Percentiles rank a stretch among this genome's conserved stretches.
Conservation (phyloP, 2,113 vertebrate genomes). For the Oophaga pumilio region DNA sequence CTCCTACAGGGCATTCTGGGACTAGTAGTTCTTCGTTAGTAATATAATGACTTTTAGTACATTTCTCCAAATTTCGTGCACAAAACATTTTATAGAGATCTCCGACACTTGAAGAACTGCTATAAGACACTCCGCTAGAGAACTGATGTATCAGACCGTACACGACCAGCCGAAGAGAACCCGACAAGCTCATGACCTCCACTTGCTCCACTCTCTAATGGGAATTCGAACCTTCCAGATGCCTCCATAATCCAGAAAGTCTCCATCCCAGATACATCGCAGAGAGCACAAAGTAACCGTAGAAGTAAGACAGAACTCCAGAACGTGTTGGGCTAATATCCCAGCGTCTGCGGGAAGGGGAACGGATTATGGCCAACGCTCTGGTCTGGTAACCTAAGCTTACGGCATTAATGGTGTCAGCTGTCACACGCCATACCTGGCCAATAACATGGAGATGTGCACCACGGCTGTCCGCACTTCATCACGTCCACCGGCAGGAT, state of each 20-base stretch:
- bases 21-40: not conserved
- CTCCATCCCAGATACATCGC: constrained; percentile 18
- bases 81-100: constrained; percentile 16
- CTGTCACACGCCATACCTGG: constrained; percentile 32
- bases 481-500: constrained; percentile 31
- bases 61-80: not conserved
- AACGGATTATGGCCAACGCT: constrained; percentile 12
- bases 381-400: constrained; percentile 40
- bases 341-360: constrained; percentile 43
- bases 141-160: constrained; percentile 23
- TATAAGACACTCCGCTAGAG: constrained; percentile 29
- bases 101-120: constrained; percentile 1
- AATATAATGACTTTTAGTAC: not conserved
- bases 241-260: constrained; percentile 21
- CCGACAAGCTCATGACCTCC: constrained; percentile 23
- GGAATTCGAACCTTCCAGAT: constrained; percentile 32
- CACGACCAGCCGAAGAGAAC: not conserved
- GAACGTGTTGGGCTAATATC: constrained; percentile 37
- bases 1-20: not conserved
- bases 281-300: constrained; percentile 38
- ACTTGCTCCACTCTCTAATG: constrained; percentile 4
- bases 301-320: constrained; percentile 33
- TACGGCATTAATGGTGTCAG: constrained; percentile 30
- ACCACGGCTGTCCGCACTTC: constrained; percentile 14
- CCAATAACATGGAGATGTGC: constrained; percentile 11